Evolutionary conservation across 2,797 vertebrate species (phyloP), one percentile per base, ranked within the genome.

Genomic region (Coccyzus lansbergi): DNA sequence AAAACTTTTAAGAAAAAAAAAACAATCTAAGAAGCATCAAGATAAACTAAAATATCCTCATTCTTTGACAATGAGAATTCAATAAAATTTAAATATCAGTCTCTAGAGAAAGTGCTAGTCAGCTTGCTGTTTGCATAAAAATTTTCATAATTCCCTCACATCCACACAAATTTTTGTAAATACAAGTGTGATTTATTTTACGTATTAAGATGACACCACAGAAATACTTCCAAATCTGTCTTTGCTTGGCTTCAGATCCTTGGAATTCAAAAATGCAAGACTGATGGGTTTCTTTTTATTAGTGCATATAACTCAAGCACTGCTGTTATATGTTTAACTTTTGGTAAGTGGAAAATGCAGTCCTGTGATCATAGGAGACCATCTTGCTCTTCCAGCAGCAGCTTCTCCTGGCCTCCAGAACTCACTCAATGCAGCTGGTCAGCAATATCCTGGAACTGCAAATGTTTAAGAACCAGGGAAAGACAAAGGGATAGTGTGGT

Each of bases 271-370:
- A 86, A 78, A 51, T 12, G 13, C 42, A n/a, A 38, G 19, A 56
- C 2, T 4, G 42, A 16, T 21, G 25, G 3, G 28, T 29, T 52
- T 77, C 46, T 28, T 34, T 25, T 38, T 38, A 12, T 34, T 48
- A 72, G 15, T 2, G 0, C 58, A 65, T 25, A 24, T 49, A 52
- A 65, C n/a, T 62, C 48, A 33, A 90, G 16, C 36, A 70, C 26
- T 1, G 0, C n/a, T 46, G 48, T 31, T 46, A 19, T 0, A 68
- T 0, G 0, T 28, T 78, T 59, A 82, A 67, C 19, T 20, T 49
- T 12, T 22, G 33, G 1, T 49, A 52, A 83, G 38, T 6, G 9
- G 22, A 76, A 80, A 86, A 76, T 7, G 14, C 24, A 85, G 31
- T 31, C 31, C 24, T 67, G 10, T 19, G 28, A 40, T 29, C 12